Conservation (phyloP, 2,113 vertebrate species). For the Ornithorhynchus anatinus region DNA sequence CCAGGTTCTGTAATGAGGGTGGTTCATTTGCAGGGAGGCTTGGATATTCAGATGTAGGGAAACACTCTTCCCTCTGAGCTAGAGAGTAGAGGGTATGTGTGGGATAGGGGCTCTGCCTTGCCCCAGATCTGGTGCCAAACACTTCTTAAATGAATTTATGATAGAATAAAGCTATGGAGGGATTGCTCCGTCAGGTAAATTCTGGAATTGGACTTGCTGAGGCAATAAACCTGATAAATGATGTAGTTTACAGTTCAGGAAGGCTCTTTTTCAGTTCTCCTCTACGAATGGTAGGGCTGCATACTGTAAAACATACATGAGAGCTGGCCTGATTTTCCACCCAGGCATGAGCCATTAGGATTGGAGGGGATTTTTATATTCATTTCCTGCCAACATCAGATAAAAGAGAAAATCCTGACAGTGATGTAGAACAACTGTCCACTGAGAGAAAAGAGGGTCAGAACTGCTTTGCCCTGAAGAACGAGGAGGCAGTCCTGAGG, state of each 20-base stretch:
- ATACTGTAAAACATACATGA: slow-evolving; percentile 11
- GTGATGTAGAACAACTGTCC: background rate
- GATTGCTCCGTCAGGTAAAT: slow-evolving; percentile 23
- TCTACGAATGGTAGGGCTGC: slow-evolving; percentile 19
- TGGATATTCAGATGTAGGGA: slow-evolving; percentile 11
- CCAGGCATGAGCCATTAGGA: background rate
- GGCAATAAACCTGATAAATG: slow-evolving; percentile 36
- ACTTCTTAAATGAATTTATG: slow-evolving; percentile 33
- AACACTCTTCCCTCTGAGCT: background rate
- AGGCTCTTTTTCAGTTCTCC: slow-evolving; percentile 44
- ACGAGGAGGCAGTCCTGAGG: background rate
- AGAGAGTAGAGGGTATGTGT: background rate
- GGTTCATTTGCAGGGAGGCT: slow-evolving; percentile 12
- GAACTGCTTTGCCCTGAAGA: background rate
- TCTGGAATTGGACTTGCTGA: slow-evolving; percentile 35
- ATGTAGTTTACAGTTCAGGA: slow-evolving; percentile 25
- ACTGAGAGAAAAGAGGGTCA: background rate
- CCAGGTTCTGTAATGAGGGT: slow-evolving; percentile 4
- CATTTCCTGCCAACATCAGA: background rate
- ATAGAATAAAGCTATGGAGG: slow-evolving; percentile 7
- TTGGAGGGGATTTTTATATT: background rate
- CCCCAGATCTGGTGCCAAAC: background rate
- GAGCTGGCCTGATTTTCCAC: slow-evolving; percentile 20
- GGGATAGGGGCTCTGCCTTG: background rate
- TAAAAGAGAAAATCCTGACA: slow-evolving; percentile 13